Base-by-base conservation (phyloP, 2,113 vertebrate species). In the Dolichotis patagonum region DNA sequence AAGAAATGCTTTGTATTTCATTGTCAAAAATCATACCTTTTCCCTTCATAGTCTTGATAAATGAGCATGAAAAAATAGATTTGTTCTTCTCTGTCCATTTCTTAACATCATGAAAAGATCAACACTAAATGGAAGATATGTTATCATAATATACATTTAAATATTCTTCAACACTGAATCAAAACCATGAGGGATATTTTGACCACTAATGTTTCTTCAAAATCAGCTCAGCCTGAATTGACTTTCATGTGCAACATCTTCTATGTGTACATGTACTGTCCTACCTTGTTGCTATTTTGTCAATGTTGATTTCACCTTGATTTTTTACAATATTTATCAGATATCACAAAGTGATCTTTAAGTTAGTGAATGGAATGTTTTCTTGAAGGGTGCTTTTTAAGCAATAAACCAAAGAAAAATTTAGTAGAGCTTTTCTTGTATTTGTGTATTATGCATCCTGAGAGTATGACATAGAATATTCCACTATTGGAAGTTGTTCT, bases 1-100 rank as follows among this genome's bases (percentile, higher is more conserved):
- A 90, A 87, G 35, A 92, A 96, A 63, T 83, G 17, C 20, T 96
- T 92, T 90, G 78, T 90, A 32, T 62, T 86, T 86, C 56, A 69
- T 56, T 75, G 32, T 90, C 65, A 80, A 83, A 89, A 97, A 92
- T 24, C 13, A 52, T 78, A 90, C 71, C 13, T 78, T 88, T 90
- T 78, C 35, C 69, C 26, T 83, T 82, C 10, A 83, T 75, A 92
- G 49, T 19, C 10, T 20, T 96, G 65, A 92, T 62, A 86, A 96
- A 62, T 86, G 32, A 78, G 11, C 54, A 17, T 85, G n/a, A 24
- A 88, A 88, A 69, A 54, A 95, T 35, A 91, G 30, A 82, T 52
- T 89, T 96, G n/a, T 85, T 81, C 63, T 77, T 60, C 71, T 30
- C n/a, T 83, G 20, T n/a, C 52, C 46, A 52, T 94, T 87, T 94